Evolutionary conservation across 2,113 vertebrate genomes (phyloP).

Genomic region (Cyanistes caeruleus): DNA sequence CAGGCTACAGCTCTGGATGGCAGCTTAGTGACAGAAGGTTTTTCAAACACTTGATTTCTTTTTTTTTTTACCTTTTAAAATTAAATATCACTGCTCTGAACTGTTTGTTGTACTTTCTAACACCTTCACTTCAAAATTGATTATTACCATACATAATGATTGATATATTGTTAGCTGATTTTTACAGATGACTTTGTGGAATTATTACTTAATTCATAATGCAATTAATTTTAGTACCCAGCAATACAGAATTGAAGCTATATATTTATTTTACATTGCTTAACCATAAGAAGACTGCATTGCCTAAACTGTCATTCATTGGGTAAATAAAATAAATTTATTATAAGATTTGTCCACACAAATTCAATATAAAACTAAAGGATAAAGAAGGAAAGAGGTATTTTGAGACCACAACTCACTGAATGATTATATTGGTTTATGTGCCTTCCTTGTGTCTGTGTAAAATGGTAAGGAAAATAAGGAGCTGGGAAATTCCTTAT

Average conservation of each 20-base stretch:
- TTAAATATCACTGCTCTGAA: background rate
- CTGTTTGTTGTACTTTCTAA: background rate
- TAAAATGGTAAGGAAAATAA: background rate
- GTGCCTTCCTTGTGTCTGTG: background rate
- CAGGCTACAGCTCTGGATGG: background rate
- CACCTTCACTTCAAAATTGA: slow-evolving; percentile 13
- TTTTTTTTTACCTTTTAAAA: background rate
- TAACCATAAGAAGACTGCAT: background rate
- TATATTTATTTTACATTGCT: slow-evolving; percentile 22
- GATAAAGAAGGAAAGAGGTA: background rate
- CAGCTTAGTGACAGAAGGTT: slow-evolving; percentile 53
- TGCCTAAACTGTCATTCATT: background rate
- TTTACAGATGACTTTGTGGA: slow-evolving; percentile 47
- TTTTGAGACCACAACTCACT: background rate
- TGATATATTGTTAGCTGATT: slow-evolving; percentile 11
- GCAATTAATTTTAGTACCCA: slow-evolving; percentile 10
- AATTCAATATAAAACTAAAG: background rate
- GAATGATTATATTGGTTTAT: background rate
- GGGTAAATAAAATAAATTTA: slow-evolving; percentile 34
- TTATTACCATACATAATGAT: background rate
- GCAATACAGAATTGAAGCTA: background rate
- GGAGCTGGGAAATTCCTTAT: background rate
- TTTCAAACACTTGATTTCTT: slow-evolving; percentile 16
- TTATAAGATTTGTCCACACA: background rate
- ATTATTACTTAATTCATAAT: slow-evolving; percentile 47